These are phyloP conservation scores for Halocynthia aurantium DNA, from an alignment of 23 tunicate genomes.

Conservation along the genomic window DNA sequence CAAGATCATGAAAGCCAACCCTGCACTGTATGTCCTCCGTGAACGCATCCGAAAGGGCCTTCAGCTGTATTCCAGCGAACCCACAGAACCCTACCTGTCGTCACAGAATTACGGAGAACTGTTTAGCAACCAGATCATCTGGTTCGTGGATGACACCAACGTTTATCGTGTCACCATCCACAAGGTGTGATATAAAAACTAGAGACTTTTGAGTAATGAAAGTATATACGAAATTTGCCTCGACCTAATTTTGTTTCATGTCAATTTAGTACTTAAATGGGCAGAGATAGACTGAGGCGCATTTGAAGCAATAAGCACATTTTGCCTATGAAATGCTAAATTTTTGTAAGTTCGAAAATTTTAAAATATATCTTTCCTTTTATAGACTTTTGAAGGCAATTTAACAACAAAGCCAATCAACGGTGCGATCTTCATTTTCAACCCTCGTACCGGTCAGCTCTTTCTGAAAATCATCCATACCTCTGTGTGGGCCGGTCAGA, in stretches of 20 bases:
- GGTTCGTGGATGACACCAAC: constrained; percentile 99
- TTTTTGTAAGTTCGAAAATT: too few relatives aligned
- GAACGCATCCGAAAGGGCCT: constrained; percentile 93
- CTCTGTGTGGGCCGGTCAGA: constrained; percentile 99
- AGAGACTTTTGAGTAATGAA: too few relatives aligned
- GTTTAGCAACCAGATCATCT: constrained; percentile 98
- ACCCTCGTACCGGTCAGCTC: constrained; percentile 98
- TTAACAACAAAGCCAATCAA: constrained; percentile 99
- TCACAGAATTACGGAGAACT: constrained; percentile 99
- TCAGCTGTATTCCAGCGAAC: constrained; percentile 97
- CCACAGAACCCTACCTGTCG: constrained; percentile 98
- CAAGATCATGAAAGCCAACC: constrained; percentile 99
- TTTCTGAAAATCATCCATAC: constrained; percentile 99
- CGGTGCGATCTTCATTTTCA: constrained; percentile 99
- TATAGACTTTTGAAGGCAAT: constrained; percentile 97
- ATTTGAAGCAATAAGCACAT: too few relatives aligned
- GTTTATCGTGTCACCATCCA: constrained; percentile 99
- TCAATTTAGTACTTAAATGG: too few relatives aligned
- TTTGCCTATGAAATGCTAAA: too few relatives aligned
- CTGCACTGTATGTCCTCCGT: constrained; percentile 90
- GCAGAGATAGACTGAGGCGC: too few relatives aligned
- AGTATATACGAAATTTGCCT: too few relatives aligned
- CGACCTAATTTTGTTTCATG: too few relatives aligned
- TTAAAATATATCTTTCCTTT: not conserved
- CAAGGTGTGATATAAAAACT: constrained; percentile 46